Evolutionary conservation across 2,797 vertebrate species (phyloP).

Genomic region (Ataeniobius toweri): DNA sequence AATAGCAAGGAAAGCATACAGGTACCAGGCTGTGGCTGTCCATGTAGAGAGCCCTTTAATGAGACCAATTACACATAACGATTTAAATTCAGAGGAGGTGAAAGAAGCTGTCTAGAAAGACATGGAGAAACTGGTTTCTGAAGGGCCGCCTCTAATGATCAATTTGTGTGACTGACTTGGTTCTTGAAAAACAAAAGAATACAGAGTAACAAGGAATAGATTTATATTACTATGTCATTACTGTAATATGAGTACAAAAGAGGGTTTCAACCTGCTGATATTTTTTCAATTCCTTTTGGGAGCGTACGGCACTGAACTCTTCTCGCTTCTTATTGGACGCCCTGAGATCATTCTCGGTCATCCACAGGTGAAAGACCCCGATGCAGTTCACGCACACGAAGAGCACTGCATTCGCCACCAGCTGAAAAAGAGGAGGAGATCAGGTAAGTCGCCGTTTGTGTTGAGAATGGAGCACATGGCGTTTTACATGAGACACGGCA

Average conservation of each 20-base stretch:
- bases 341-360: conserved; percentile 80
- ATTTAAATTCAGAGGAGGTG: conserved; percentile 27
- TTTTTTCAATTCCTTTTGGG: conserved; percentile 83
- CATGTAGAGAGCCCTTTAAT: conserved; percentile 29
- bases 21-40: conserved; percentile 26
- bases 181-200: background rate
- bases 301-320: conserved; percentile 82
- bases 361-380: conserved; percentile 86
- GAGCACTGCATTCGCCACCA: conserved; percentile 85
- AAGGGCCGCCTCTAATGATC: background rate
- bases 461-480: background rate
- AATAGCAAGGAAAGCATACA: conserved; percentile 43
- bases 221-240: background rate
- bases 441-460: background rate
- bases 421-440: conserved; percentile 61
- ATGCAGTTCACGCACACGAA: conserved; percentile 86
- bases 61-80: conserved; percentile 16
- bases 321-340: conserved; percentile 85
- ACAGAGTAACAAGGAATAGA: background rate
- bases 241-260: background rate
- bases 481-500: background rate
- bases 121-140: background rate
- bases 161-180: background rate
- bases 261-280: conserved; percentile 83
- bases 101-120: conserved; percentile 2